Percentiles rank a stretch among this genome's conserved stretches.
Evolutionary conservation across 2,797 vertebrate species (phyloP).

Genomic region (Phrynocephalus forsythii): DNA sequence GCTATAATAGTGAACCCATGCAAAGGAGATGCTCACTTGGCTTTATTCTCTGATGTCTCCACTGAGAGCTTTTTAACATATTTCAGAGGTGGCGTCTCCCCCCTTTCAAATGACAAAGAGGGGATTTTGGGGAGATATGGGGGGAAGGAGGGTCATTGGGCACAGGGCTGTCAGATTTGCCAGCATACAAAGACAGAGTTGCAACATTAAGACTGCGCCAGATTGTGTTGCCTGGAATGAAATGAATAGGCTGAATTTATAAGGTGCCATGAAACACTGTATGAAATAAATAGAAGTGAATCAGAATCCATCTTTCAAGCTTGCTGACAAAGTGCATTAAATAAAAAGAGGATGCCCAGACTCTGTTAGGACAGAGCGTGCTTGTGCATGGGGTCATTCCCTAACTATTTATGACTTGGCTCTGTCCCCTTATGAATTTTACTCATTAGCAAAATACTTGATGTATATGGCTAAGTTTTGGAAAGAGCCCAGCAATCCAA

Average conservation of each 20-base stretch:
- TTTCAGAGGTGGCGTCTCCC: not conserved
- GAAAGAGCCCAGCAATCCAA: not conserved
- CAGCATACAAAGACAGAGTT: slow-evolving; percentile 18
- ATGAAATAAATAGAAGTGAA: slow-evolving; percentile 32
- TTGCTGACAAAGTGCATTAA: slow-evolving; percentile 15
- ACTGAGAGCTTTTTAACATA: slow-evolving; percentile 66
- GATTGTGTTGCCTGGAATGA: slow-evolving; percentile 27
- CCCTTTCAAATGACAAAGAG: slow-evolving; percentile 47
- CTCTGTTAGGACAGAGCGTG: not conserved
- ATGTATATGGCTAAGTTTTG: not conserved
- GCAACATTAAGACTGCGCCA: slow-evolving; percentile 23
- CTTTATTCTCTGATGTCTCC: slow-evolving; percentile 54
- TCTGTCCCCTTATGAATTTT: not conserved
- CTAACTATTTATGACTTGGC: not conserved
- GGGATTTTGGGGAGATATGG: slow-evolving; percentile 21
- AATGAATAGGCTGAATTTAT: slow-evolving; percentile 34
- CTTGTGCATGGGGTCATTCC: slow-evolving; percentile 8
- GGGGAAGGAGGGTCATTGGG: slow-evolving; percentile 32
- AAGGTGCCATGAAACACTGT: slow-evolving; percentile 13
- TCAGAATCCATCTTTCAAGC: not conserved
- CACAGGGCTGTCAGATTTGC: slow-evolving; percentile 31
- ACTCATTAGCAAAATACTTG: not conserved
- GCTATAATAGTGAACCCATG: not conserved
- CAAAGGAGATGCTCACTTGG: not conserved
- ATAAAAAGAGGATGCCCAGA: slow-evolving; percentile 1